Conservation (phyloP, 2,113 vertebrate genomes). For the Neoarius graeffei region DNA sequence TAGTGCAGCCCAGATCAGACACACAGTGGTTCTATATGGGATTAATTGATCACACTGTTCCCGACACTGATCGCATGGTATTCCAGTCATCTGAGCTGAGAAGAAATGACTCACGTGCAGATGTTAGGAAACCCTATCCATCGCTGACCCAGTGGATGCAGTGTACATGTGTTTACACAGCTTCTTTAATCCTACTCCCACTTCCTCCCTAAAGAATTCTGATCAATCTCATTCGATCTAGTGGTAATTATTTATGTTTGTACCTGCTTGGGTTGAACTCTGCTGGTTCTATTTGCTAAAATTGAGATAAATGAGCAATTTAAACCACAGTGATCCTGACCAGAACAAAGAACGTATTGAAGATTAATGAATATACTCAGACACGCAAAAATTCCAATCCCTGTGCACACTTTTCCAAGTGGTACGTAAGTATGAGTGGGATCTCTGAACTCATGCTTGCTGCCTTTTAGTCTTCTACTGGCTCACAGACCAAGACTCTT, state of each 20-base stretch:
- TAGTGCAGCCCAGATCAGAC: constrained; percentile 27
- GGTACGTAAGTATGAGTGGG: neutral
- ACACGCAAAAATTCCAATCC: neutral
- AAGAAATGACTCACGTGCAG: constrained; percentile 47
- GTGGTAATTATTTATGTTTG: neutral
- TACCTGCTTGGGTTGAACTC: neutral
- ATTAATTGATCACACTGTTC: constrained; percentile 41
- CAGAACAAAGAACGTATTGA: neutral
- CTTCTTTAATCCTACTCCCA: neutral
- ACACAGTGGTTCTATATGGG: constrained; percentile 30
- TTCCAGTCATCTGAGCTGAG: constrained; percentile 34
- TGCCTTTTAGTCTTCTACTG: neutral
- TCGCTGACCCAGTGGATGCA: neutral
- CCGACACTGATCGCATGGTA: constrained; percentile 30
- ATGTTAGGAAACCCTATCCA: constrained; percentile 42
- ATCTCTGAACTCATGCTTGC: neutral
- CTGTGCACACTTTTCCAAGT: neutral
- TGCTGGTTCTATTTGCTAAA: neutral
- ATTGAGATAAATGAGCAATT: neutral
- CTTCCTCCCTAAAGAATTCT: neutral
- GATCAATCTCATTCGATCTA: neutral
- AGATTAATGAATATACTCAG: neutral
- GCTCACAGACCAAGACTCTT: neutral
- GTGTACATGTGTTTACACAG: neutral
- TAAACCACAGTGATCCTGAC: neutral